Evolutionary conservation across 2,888 invertebrate genomes (phyloP), one percentile per base, ranked within the genome.

Genomic region (Alsophila aescularia): DNA sequence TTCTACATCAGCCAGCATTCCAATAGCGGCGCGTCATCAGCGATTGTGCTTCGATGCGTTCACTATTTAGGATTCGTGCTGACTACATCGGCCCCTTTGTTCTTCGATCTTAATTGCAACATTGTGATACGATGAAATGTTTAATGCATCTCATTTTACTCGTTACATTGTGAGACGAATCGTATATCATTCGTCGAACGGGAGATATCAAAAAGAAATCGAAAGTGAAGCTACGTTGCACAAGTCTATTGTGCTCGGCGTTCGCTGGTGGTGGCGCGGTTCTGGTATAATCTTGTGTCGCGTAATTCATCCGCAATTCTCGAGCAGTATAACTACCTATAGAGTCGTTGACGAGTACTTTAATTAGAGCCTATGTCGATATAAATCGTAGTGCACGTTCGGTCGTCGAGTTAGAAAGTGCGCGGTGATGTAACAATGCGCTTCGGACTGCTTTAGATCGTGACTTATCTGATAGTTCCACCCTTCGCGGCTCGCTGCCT

Each of bases 1-100:
- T 83, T 85, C 82, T 77, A 73, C 79, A 83, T 81, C 81, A 77
- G 81, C 87, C 80, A 74, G 81, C 88, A 89, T 90, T 89, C 89
- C 89, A 69, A 83, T 79, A 70, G 77, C 60, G 55, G 63, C 75
- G 79, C 87, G 89, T 89, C 89, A 89, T 83, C 75, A 71, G 72
- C 73, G 77, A 81, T 77, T 80, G 79, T 79, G 76, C 74, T 73
- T 68, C 74, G 72, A 81, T 81, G 79, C 73, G 73, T 75, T 79
- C 69, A 75, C 72, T 75, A 77, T 81, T 79, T 75, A 73, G 77
- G 75, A 75, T 77, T 75, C 70, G 71, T 70, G 67, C 68, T 70
- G 73, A 75, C 73, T 72, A 56, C 66, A 69, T 66, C 71, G 67
- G 70, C 64, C 18, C 60, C 72, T 79, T 79, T 78, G 77, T 79